Percentiles rank a stretch among this genome's conserved stretches.
phyloP scores from a whole-genome alignment of 2,888 invertebrate species.

The Creontiades dilutus region DNA sequence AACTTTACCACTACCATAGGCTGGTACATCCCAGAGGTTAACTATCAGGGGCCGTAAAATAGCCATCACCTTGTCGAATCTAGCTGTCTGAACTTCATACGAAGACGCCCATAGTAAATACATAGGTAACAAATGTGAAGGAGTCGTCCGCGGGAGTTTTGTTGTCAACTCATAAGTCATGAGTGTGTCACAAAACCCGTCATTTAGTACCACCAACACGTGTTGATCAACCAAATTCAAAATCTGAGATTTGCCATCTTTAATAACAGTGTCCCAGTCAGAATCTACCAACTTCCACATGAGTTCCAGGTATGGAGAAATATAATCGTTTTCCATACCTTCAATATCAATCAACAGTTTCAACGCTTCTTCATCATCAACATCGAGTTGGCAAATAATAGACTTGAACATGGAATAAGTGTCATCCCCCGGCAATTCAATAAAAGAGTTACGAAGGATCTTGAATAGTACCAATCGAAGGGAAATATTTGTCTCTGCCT shows the following conservation, averaged over 20 bases:
- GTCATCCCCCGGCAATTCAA: conserved; percentile 67
- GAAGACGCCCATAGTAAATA: conserved; percentile 17
- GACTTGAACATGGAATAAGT: conserved; percentile 69
- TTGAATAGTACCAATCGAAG: conserved; percentile 71
- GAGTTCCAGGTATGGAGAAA: conserved; percentile 70
- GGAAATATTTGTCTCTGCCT: conserved; percentile 72
- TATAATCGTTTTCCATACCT: conserved; percentile 69
- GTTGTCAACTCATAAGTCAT: conserved; percentile 49
- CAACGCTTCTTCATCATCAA: conserved; percentile 68
- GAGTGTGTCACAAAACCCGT: conserved; percentile 71
- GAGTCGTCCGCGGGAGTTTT: background rate
- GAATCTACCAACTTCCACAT: conserved; percentile 70
- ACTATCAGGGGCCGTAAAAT: conserved; percentile 16
- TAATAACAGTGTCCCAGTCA: conserved; percentile 36
- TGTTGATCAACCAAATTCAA: conserved; percentile 45
- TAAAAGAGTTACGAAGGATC: conserved; percentile 52
- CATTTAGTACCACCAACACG: conserved; percentile 46
- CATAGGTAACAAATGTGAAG: background rate
- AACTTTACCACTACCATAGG: background rate
- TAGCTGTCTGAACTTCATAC: background rate
- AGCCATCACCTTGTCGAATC: conserved; percentile 15
- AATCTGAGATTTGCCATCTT: conserved; percentile 66
- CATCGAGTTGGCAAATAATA: conserved; percentile 48
- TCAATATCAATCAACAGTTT: conserved; percentile 61
- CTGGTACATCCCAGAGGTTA: background rate